phyloP scores from a whole-genome alignment of 2,888 invertebrate genomes.

The Emesis furor region DNA sequence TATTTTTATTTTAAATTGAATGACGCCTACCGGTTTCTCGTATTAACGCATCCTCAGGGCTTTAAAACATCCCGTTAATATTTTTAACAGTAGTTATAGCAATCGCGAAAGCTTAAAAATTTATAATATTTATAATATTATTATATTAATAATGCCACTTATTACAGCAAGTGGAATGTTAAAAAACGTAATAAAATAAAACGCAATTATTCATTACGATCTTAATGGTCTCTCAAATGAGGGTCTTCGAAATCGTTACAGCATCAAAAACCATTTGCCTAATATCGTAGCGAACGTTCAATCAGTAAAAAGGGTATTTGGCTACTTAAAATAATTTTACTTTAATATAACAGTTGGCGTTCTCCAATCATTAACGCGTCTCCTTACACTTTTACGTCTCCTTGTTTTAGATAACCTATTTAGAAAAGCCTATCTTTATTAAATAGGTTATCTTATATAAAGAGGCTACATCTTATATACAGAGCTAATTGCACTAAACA shows the following conservation, averaged over 20 bases:
- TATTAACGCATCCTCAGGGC: no score
- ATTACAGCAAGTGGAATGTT: no score
- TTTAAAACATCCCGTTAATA: no score
- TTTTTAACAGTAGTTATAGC: no score
- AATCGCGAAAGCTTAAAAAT: no score
- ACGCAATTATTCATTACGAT: background rate
- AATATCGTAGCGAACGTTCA: background rate
- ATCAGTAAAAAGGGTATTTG: constrained; percentile 5
- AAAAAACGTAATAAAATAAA: background rate
- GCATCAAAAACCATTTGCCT: constrained; percentile 1
- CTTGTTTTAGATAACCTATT: background rate
- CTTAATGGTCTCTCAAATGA: constrained; percentile 2
- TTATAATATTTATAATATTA: no score
- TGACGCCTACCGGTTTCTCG: no score
- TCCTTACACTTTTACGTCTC: background rate
- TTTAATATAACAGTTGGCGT: constrained; percentile 3
- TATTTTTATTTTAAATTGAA: no score
- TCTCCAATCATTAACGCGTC: background rate
- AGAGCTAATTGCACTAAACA: no score
- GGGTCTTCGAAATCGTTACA: constrained; percentile 8
- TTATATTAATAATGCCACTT: no score
- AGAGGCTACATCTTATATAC: no score
- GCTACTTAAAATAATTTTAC: background rate
- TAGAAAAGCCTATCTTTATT: background rate
- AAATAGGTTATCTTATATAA: no score